Evolutionary conservation across 1,140 invertebrate genomes (phyloP).

Genomic region (Ceratosolen fusciceps): DNA sequence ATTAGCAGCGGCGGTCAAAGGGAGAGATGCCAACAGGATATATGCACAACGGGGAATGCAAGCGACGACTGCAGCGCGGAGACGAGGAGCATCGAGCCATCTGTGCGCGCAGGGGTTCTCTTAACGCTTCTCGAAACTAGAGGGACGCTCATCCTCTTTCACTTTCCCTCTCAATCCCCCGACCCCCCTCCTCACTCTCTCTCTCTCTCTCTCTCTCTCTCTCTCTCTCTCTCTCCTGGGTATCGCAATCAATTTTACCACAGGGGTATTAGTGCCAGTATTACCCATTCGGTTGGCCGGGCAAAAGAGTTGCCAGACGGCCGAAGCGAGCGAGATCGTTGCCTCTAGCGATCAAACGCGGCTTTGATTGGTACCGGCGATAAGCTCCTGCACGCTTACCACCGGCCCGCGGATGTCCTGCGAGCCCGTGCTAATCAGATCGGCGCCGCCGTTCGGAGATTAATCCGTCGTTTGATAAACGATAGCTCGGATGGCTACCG

Average conservation of each 20-base stretch:
- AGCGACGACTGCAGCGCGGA: not conserved
- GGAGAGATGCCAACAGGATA: not conserved
- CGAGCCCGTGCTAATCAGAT: not conserved
- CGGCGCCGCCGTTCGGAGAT: not conserved
- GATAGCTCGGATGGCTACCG: too few species aligned
- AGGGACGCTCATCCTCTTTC: not conserved
- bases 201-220: too few species aligned
- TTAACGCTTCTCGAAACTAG: constrained; percentile 27
- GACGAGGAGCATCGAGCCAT: not conserved
- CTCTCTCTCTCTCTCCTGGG: not conserved
- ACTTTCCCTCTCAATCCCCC: not conserved
- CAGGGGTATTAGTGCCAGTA: not conserved
- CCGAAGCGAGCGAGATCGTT: not conserved
- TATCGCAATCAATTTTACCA: constrained; percentile 35
- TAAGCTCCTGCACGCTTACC: not conserved
- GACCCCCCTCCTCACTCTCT: too few species aligned
- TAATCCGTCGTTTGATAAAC: constrained; percentile 40
- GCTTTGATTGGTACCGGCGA: not conserved
- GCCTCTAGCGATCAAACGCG: constrained; percentile 6
- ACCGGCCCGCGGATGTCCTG: not conserved
- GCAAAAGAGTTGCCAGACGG: not conserved
- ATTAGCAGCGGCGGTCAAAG: not conserved
- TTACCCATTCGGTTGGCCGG: not conserved
- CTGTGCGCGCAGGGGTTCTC: not conserved
- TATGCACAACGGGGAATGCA: not conserved